phyloP scores from a whole-genome alignment of 2,113 vertebrate species.

The Platysternon megacephalum region DNA sequence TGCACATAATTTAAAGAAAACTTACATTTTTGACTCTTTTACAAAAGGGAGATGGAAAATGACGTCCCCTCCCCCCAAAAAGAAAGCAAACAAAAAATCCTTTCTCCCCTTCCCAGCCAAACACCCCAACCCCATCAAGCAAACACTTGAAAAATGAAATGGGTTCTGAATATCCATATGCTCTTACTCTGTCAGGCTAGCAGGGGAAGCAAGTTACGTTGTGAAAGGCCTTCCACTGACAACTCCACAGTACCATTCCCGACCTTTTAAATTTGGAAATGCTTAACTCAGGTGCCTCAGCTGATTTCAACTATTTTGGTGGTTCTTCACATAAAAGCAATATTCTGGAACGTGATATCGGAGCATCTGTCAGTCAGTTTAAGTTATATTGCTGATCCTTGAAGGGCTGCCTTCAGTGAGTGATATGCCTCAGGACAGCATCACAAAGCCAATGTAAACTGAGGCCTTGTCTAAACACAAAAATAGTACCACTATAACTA shows the following conservation, averaged over 20 bases:
- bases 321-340: background rate
- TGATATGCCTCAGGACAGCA: accelerated
- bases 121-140: background rate
- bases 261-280: constrained; percentile 54
- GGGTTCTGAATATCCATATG: constrained; percentile 9
- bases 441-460: background rate
- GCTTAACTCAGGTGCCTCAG: background rate
- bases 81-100: background rate
- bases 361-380: background rate
- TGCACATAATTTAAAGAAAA: background rate
- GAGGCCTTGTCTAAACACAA: accelerated
- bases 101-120: background rate
- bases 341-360: background rate
- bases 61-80: background rate
- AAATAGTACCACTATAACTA: accelerated
- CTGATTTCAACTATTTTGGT: background rate
- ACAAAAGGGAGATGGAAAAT: background rate
- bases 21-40: background rate
- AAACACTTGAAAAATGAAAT: background rate
- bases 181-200: constrained; percentile 10
- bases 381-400: accelerated
- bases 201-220: constrained; percentile 44
- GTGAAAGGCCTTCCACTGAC: constrained; percentile 44
- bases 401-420: background rate
- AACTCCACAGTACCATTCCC: background rate